Evolutionary conservation across 2,888 invertebrate species (phyloP).

Genomic region (Stenolophus ochropezus): DNA sequence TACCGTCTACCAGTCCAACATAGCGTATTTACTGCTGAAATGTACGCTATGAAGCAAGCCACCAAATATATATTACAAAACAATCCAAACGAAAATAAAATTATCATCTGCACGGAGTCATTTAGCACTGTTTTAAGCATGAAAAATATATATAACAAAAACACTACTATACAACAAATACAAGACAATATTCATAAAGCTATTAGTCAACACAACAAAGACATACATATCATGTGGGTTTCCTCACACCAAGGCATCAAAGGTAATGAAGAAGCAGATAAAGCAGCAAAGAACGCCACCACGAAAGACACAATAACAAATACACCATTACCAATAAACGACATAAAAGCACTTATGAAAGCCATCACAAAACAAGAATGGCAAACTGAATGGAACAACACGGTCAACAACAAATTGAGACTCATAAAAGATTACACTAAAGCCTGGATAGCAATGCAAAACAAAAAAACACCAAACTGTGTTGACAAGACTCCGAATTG

Average conservation of each 20-base stretch:
- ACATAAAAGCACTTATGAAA: too few species aligned
- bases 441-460: too few species aligned
- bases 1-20: background rate
- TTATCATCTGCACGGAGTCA: conserved; percentile 28
- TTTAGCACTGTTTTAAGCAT: conserved; percentile 2
- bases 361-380: too few species aligned
- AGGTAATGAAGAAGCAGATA: conserved; percentile 31
- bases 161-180: background rate
- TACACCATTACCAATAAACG: too few species aligned
- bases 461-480: background rate
- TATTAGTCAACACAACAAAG: background rate
- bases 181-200: too few species aligned
- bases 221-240: conserved; percentile 23
- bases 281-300: conserved; percentile 9
- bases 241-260: background rate
- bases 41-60: conserved; percentile 9
- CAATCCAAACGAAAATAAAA: background rate
- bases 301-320: too few species aligned
- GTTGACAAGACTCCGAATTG: background rate
- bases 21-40: conserved; percentile 3
- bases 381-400: too few species aligned
- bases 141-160: conserved; percentile 6
- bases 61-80: background rate
- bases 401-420: too few species aligned
- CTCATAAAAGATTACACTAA: too few species aligned